Conservation (phyloP, 2,113 vertebrate species). For the Chrysemys picta region DNA sequence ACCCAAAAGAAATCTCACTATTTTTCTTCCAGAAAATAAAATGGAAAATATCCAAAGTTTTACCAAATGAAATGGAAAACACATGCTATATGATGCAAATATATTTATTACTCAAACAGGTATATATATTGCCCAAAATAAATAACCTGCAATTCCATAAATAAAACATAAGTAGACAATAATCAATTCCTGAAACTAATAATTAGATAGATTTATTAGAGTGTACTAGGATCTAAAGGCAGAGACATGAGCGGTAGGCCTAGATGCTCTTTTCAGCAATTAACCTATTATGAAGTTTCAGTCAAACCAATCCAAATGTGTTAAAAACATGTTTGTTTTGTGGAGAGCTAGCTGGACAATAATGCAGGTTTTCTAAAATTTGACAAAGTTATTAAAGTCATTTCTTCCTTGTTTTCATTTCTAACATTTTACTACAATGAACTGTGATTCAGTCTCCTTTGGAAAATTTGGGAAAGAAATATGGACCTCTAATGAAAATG, state of each 20-base stretch:
- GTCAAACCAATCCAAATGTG: background rate
- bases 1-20: background rate
- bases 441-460: background rate
- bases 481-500: background rate
- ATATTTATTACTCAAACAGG: background rate
- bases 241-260: background rate
- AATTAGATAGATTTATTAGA: background rate
- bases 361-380: background rate
- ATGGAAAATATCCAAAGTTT: background rate
- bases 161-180: background rate
- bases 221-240: background rate
- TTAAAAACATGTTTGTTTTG: background rate
- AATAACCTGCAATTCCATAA: background rate
- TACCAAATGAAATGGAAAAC: background rate
- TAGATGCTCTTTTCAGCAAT: background rate
- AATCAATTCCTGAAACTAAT: background rate
- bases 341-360: background rate
- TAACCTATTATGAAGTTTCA: background rate
- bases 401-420: background rate
- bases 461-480: background rate
- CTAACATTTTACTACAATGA: no score
- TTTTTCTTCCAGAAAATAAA: background rate
- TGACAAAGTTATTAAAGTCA: background rate
- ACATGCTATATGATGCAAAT: rapidly evolving
- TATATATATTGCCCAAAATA: background rate